These are phyloP conservation scores for Protaetia brevitarsis DNA, from an alignment of 1,140 invertebrate species.

Conservation along the genomic window DNA sequence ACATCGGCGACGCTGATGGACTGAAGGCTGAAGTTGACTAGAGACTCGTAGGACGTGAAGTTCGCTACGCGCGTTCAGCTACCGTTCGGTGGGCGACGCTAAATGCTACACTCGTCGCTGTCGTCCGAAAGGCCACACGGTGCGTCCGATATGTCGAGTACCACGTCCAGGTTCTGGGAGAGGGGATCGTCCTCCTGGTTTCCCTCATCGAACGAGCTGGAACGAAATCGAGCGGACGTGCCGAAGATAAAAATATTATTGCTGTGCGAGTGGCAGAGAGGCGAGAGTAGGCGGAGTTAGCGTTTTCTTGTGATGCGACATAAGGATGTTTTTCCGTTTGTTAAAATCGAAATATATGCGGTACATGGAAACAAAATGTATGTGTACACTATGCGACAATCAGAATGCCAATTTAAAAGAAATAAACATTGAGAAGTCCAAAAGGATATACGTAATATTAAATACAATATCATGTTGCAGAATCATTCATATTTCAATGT, in stretches of 20 bases:
- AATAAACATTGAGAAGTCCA: too few relatives aligned
- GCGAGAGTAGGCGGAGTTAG: not conserved
- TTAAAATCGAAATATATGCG: too few relatives aligned
- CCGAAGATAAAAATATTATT: not conserved
- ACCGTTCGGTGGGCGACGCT: slow-evolving; percentile 31
- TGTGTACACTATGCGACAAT: too few relatives aligned
- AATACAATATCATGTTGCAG: too few relatives aligned
- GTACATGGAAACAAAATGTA: too few relatives aligned
- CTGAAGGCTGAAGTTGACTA: slow-evolving; percentile 24
- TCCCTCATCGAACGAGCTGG: slow-evolving; percentile 64
- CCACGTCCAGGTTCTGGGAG: slow-evolving; percentile 61
- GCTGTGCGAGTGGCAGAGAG: not conserved
- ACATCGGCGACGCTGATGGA: slow-evolving; percentile 22
- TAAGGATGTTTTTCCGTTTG: too few relatives aligned
- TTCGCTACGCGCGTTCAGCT: slow-evolving; percentile 20
- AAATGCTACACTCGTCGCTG: slow-evolving; percentile 57
- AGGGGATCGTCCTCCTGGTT: slow-evolving; percentile 58
- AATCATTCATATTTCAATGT: too few relatives aligned
- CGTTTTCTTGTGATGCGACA: too few relatives aligned
- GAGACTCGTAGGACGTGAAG: slow-evolving; percentile 27
- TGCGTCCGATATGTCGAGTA: slow-evolving; percentile 47
- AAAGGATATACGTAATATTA: too few relatives aligned
- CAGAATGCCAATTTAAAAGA: too few relatives aligned
- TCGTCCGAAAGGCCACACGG: slow-evolving; percentile 53
- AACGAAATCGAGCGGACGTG: slow-evolving; percentile 18